Evolutionary conservation across 2,113 vertebrate species (phyloP), one percentile per base, ranked within the genome.

Genomic region (Tupaia tana): DNA sequence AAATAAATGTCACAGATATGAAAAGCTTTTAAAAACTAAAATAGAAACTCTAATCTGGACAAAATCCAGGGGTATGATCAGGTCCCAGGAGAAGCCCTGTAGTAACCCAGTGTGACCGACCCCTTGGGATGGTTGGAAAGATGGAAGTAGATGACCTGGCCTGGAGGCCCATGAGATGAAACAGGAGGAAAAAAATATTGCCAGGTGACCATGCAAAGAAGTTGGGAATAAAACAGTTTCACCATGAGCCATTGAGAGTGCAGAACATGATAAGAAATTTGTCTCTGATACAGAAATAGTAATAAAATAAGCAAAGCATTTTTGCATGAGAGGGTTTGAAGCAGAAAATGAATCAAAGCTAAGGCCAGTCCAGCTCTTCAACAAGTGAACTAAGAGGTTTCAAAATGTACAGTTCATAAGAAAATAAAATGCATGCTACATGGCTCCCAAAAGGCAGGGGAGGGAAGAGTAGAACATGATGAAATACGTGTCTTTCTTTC

Each of bases 1-100:
- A 95, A 95, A 94, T 96, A 95, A 97, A 95, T 92, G 86, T 89
- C 95, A 95, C 89, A 58, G 78, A 93, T 90, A 59, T 31, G 61
- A 95, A 95, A 96, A 70, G 89, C 91, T 93, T 94, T 84, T 87
- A 15, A 54, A 86, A 96, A 95, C 89, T 77, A 96, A 94, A 88
- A 87, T 87, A 95, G 86, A 52, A 52, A 54, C 54, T 95, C 85
- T 84, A 20, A 89, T 90, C 74, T 11, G 86, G 70, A 75, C 18
- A 31, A 61, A 70, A 86, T 31, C 75, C 67, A 59, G 25, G 14
- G 64, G 12, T 29, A 61, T 2, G 0, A 9, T 66, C 34, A 82
- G 54, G 66, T 19, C 27, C 6, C 1, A 0, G 20, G 25, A 83
- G 12, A 58, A 12, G 29, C 18, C 54, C 67, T 16, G n/a, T 8